Conservation (phyloP, 2,797 vertebrate genomes). For the Bovichtus variegatus region DNA sequence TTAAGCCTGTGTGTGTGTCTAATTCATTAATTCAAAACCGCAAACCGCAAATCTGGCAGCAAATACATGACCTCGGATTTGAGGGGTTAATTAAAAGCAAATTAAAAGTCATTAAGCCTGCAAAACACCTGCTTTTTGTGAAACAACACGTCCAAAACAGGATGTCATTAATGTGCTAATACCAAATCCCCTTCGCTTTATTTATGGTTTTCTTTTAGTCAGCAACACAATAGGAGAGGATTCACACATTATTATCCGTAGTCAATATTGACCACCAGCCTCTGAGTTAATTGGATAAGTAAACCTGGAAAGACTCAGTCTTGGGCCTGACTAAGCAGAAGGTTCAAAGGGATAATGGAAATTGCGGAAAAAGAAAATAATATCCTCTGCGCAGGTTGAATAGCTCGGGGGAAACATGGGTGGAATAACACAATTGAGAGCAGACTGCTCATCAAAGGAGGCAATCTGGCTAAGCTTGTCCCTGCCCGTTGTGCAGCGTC, state of each 20-base stretch:
- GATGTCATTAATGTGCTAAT: conserved; percentile 84
- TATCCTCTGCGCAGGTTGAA: conserved; percentile 73
- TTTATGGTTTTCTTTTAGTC: conserved; percentile 72
- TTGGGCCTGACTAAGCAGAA: conserved; percentile 66
- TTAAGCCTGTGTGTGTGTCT: conserved; percentile 37
- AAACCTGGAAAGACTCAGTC: conserved; percentile 74
- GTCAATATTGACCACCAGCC: conserved; percentile 83
- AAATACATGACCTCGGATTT: conserved; percentile 73
- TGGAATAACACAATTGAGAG: conserved; percentile 76
- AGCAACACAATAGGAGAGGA: conserved; percentile 75
- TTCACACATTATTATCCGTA: conserved; percentile 79
- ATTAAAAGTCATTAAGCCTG: conserved; percentile 84
- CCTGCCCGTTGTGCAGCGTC: conserved; percentile 58
- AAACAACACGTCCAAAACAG: conserved; percentile 75
- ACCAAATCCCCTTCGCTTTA: conserved; percentile 72
- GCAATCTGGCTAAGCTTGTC: conserved; percentile 79
- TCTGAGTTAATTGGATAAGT: conserved; percentile 83
- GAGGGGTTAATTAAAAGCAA: conserved; percentile 87
- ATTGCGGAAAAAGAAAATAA: conserved; percentile 69
- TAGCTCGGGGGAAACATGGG: conserved; percentile 70
- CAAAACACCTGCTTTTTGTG: conserved; percentile 83
- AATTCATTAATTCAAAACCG: conserved; percentile 70
- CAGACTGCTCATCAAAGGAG: conserved; percentile 81
- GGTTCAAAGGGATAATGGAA: conserved; percentile 78
- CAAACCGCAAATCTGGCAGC: conserved; percentile 45